Percentiles rank a stretch among this genome's conserved stretches.
Evolutionary conservation across 2,888 invertebrate species (phyloP).

Genomic region (Sphaerophoria rueppellii): DNA sequence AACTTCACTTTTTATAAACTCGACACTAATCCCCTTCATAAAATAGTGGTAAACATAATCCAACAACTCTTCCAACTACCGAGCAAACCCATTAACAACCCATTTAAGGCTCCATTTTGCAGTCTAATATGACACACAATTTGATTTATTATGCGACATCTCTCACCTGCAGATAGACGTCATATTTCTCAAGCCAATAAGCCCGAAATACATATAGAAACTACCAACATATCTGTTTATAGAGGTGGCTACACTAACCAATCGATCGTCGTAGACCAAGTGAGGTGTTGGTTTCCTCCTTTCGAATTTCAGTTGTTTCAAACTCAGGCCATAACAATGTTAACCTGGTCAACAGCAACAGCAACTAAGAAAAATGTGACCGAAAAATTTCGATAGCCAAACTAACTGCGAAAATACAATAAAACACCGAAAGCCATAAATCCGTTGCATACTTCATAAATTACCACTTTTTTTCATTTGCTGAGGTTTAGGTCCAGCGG

Average conservation of each 20-base stretch:
- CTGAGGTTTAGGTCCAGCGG: slow-evolving; percentile 8
- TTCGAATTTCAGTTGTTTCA: slow-evolving; percentile 47
- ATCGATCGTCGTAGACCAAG: slow-evolving; percentile 13
- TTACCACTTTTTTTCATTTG: slow-evolving; percentile 48
- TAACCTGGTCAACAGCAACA: slow-evolving; percentile 60
- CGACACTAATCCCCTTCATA: slow-evolving; percentile 26
- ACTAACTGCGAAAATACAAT: slow-evolving; percentile 70
- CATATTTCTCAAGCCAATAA: slow-evolving; percentile 2
- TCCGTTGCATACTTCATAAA: slow-evolving; percentile 73
- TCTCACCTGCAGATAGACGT: slow-evolving; percentile 37
- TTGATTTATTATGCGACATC: slow-evolving; percentile 54
- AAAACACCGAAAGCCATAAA: slow-evolving; percentile 72
- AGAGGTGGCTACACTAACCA: too few relatives aligned
- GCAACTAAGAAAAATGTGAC: slow-evolving; percentile 28
- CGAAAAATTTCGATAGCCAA: slow-evolving; percentile 62
- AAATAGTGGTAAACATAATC: neutral
- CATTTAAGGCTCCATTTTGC: slow-evolving; percentile 32
- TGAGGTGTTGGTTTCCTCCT: slow-evolving; percentile 60
- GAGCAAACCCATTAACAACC: slow-evolving; percentile 40
- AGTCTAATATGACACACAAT: slow-evolving; percentile 34
- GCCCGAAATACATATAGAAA: neutral
- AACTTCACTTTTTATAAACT: neutral
- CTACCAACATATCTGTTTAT: slow-evolving; percentile 9
- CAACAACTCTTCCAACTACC: slow-evolving; percentile 25
- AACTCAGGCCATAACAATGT: slow-evolving; percentile 52